These are phyloP conservation scores for Sphaeramia orbicularis DNA, from an alignment of 2,797 vertebrate species.

Conservation along the genomic window DNA sequence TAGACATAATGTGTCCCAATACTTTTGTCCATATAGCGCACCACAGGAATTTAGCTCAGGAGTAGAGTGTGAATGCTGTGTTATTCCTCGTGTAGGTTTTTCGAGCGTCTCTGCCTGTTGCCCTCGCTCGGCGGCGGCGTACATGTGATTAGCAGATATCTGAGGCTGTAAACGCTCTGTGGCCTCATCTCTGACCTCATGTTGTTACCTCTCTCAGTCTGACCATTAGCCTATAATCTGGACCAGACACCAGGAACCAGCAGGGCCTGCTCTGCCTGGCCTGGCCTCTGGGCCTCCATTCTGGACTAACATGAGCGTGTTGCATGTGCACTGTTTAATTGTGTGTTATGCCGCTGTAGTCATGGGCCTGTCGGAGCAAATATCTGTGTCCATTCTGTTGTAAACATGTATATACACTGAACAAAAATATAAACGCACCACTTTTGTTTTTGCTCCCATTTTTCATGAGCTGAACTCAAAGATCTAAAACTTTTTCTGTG, in stretches of 20 bases:
- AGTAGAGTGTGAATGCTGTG: slow-evolving; percentile 18
- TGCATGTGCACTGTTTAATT: slow-evolving; percentile 13
- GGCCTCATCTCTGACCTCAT: slow-evolving; percentile 33
- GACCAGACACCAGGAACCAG: slow-evolving; percentile 28
- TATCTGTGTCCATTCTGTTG: too few species aligned
- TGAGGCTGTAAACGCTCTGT: slow-evolving; percentile 31
- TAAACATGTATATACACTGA: too few species aligned
- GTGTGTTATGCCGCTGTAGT: background rate
- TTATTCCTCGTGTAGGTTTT: slow-evolving; percentile 41
- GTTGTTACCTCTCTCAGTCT: slow-evolving; percentile 42
- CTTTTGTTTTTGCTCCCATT: too few species aligned
- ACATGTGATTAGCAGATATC: slow-evolving; percentile 40
- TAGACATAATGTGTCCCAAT: too few species aligned
- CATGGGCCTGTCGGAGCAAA: too few species aligned
- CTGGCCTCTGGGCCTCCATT: slow-evolving; percentile 19
- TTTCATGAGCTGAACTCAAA: too few species aligned
- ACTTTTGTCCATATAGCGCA: too few species aligned
- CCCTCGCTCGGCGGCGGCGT: slow-evolving; percentile 39
- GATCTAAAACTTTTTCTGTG: too few species aligned
- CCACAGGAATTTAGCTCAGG: too few species aligned
- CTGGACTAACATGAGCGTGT: slow-evolving; percentile 4
- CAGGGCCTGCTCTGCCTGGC: too few species aligned
- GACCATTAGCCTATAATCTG: slow-evolving; percentile 42
- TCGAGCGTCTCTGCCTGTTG: slow-evolving; percentile 26
- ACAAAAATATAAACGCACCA: too few species aligned